phyloP scores from a whole-genome alignment of 2,113 vertebrate species.

The Pycnonotus jocosus region DNA sequence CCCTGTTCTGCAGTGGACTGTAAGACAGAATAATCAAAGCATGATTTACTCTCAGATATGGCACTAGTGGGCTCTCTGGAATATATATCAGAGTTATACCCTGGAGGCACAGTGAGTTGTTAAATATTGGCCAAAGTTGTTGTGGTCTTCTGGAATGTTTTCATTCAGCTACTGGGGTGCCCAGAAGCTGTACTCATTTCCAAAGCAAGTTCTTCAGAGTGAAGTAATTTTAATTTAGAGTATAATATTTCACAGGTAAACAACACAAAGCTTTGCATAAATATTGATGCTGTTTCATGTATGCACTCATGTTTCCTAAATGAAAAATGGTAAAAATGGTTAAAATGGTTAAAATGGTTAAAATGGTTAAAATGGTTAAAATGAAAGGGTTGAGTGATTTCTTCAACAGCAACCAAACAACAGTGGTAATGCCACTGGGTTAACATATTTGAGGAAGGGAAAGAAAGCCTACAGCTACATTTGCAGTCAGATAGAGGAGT shows the following conservation, averaged over 20 bases:
- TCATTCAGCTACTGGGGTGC: neutral
- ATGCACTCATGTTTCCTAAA: neutral
- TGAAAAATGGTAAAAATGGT: neutral
- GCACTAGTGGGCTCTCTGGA: neutral
- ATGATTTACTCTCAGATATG: neutral
- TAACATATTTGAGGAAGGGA: neutral
- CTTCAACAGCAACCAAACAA: neutral
- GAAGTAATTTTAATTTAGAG: neutral
- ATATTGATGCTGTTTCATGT: neutral
- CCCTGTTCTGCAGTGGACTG: neutral
- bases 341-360: neutral
- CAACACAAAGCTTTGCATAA: neutral
- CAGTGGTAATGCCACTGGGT: no score
- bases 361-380: neutral
- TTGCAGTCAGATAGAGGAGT: neutral
- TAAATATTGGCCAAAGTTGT: neutral
- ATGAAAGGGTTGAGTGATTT: neutral
- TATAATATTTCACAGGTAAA: neutral
- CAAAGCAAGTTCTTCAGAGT: neutral
- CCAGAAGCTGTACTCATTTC: neutral
- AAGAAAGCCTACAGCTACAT: neutral
- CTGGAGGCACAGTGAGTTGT: neutral
- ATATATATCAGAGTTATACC: neutral
- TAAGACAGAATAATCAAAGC: neutral
- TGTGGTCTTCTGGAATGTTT: neutral